Conservation (phyloP, 2,888 invertebrate species). For the Eristalis intricaria region DNA sequence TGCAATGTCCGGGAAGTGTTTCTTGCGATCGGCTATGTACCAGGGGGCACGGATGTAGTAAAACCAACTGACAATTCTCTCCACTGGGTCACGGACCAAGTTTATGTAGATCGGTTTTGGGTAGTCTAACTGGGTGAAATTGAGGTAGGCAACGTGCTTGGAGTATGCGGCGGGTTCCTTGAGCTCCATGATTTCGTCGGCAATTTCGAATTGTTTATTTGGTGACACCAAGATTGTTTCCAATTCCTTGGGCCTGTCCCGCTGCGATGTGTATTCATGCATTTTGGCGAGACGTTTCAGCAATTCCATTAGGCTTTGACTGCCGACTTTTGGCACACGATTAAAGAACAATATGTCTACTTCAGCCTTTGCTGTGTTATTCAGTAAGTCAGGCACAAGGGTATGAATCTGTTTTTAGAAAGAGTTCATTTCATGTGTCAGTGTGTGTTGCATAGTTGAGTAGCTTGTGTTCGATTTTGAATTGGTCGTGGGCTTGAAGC, state of each 20-base stretch:
- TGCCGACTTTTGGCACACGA: conserved; percentile 94
- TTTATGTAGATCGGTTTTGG: conserved; percentile 93
- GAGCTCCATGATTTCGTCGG: conserved; percentile 87
- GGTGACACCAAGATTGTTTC: conserved; percentile 83
- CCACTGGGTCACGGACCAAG: conserved; percentile 92
- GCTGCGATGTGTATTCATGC: conserved; percentile 88
- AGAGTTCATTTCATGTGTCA: conserved; percentile 26
- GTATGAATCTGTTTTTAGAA: conserved; percentile 48
- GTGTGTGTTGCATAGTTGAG: not conserved
- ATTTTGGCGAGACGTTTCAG: conserved; percentile 85
- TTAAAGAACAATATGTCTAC: conserved; percentile 92
- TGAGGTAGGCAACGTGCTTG: conserved; percentile 93
- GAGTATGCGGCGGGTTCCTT: conserved; percentile 89
- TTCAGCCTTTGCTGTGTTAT: conserved; percentile 77
- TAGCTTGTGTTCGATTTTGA: conserved; percentile 34
- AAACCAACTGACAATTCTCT: conserved; percentile 93
- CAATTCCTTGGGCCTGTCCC: conserved; percentile 88
- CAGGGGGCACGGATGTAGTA: conserved; percentile 94
- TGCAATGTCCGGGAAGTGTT: conserved; percentile 73
- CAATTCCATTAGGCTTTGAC: conserved; percentile 93
- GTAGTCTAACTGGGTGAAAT: conserved; percentile 89
- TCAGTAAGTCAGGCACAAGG: conserved; percentile 65
- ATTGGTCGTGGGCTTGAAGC: conserved; percentile 43
- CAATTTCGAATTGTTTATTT: conserved; percentile 88
- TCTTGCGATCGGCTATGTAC: conserved; percentile 90